Evolutionary conservation across 2,888 invertebrate species (phyloP).

Genomic region (Molorchus minor): DNA sequence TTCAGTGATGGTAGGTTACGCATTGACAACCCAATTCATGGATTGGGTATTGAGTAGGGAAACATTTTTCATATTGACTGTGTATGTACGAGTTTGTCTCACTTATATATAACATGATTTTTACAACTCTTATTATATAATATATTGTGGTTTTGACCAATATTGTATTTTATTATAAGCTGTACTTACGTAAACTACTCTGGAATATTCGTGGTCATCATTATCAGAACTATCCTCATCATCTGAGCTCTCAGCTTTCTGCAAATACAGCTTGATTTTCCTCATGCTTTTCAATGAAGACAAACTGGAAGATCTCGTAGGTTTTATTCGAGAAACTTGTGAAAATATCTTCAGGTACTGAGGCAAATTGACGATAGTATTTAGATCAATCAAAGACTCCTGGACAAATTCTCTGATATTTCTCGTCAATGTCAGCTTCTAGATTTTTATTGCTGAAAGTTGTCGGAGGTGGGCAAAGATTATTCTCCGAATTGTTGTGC

Average conservation of each 20-base stretch:
- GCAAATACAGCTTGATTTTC: slow-evolving; percentile 62
- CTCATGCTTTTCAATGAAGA: slow-evolving; percentile 63
- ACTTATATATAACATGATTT: no score
- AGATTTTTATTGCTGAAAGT: slow-evolving; percentile 53
- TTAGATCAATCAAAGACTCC: slow-evolving; percentile 62
- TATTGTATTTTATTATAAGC: slow-evolving; percentile 5
- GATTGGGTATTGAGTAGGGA: no score
- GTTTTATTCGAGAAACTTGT: slow-evolving; percentile 59
- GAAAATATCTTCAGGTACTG: slow-evolving; percentile 64
- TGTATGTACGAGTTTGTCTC: no score
- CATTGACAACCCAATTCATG: no score
- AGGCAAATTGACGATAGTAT: slow-evolving; percentile 61
- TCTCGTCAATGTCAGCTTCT: slow-evolving; percentile 63
- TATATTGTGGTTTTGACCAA: no score
- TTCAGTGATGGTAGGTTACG: no score
- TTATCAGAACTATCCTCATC: slow-evolving; percentile 61
- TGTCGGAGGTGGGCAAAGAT: slow-evolving; percentile 39
- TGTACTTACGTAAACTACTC: slow-evolving; percentile 44
- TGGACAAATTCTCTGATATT: slow-evolving; percentile 63
- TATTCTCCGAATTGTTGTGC: slow-evolving; percentile 44
- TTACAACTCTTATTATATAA: no score
- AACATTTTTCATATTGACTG: no score
- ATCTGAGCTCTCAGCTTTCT: slow-evolving; percentile 61
- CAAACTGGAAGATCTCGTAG: slow-evolving; percentile 61
- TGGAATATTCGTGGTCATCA: slow-evolving; percentile 54